Evolutionary conservation across 2,888 invertebrate genomes (phyloP).

Genomic region (Mesochorus sp.): DNA sequence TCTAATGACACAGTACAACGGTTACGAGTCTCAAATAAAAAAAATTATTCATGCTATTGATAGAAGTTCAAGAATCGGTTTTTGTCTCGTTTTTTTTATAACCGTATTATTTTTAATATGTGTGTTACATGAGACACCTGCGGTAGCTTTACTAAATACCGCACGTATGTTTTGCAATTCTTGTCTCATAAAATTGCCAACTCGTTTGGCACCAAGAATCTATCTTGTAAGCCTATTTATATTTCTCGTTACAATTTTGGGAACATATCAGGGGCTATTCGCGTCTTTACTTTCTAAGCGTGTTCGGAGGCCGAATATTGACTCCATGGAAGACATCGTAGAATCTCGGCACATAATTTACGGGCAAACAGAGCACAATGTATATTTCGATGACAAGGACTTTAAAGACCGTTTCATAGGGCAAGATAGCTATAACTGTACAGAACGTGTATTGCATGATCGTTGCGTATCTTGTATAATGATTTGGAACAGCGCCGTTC

Average conservation of each 20-base stretch:
- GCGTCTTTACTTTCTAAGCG: not conserved
- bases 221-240: conserved; percentile 1
- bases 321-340: not conserved
- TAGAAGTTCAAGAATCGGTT: not conserved
- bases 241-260: not conserved
- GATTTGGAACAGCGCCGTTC: no score
- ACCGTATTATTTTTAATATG: not conserved
- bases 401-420: no score
- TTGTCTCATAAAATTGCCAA: not conserved
- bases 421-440: no score
- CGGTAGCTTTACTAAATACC: not conserved
- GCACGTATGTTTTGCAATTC: not conserved
- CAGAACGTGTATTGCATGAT: no score
- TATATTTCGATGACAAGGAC: no score
- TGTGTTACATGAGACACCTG: not conserved
- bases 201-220: not conserved
- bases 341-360: not conserved
- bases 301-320: not conserved
- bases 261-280: not conserved
- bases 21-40: not conserved
- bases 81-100: not conserved
- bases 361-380: no score
- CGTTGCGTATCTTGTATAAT: no score
- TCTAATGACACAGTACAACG: not conserved
- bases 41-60: not conserved